Evolutionary conservation across 35 echinoderm and acorn worm species (phyloP), one percentile per base, ranked within the genome.

Genomic region (Lytechinus variegatus): DNA sequence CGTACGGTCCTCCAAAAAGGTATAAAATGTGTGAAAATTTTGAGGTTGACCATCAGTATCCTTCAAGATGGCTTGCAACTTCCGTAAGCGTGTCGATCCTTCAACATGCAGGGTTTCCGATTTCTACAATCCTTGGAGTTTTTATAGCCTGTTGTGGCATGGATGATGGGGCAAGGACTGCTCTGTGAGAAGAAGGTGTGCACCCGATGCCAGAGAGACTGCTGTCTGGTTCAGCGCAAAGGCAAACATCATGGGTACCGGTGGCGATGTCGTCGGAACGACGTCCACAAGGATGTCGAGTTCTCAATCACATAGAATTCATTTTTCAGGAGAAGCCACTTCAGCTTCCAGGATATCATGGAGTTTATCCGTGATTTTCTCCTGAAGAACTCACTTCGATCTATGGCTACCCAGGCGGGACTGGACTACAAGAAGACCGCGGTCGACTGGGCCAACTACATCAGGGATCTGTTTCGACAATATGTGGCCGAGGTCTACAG

Each of bases 381-480:
- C 9, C 55, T 61, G 54, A n/a, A 54, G 12, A 27, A 27, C 1
- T 61, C 94, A 6, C 94, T 54, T 8, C 51, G 27, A 11, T 61
- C 10, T 14, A 16, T 27, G 13, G 9, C 94, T 6, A n/a, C 13
- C 6, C 94, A 94, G 27, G 61, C 54, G 8, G 56, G 55, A 8
- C 28, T 94, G 7, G 52, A 94, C 51, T 94, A 94, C 94, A 66
- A 66, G 27, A 7, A 71, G 8, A 94, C 94, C 9, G 53, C 94
- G 28, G 94, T 94, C 19, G 61, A 94, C 57, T 94, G 61, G 94
- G 94, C 94, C 5, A 94, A 61, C n/a, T 94, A 44, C n/a, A 71
- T 94, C 9, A 1, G 94, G 28, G 55, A 61, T 9, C 8, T 58
- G 27, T 72, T 94, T 27, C 4, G 4, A 53, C 56, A 94, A 27